Percentiles rank a stretch among this genome's conserved stretches.
phyloP scores from a whole-genome alignment of 2,113 vertebrate genomes.

The Erythrolamprus reginae region DNA sequence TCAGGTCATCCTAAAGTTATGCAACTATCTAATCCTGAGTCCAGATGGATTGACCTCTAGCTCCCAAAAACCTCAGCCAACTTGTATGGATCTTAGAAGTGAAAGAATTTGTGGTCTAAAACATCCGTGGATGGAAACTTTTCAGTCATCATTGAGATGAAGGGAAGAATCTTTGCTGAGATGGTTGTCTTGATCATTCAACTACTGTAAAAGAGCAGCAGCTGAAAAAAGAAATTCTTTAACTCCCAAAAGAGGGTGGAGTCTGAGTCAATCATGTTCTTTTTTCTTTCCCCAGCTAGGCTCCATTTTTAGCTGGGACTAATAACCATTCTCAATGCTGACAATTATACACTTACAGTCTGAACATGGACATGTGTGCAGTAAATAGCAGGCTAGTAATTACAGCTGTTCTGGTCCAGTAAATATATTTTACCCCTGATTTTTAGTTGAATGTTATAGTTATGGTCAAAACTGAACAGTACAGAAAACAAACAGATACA shows the following conservation, averaged over 20 bases:
- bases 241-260: neutral
- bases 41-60: neutral
- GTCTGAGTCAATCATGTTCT: neutral
- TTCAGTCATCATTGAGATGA: neutral
- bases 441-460: slow-evolving; percentile 10
- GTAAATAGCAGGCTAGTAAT: slow-evolving; percentile 17
- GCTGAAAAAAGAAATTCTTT: neutral
- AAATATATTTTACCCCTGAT: neutral
- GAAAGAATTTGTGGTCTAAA: neutral
- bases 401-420: slow-evolving; percentile 1
- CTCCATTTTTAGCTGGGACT: slow-evolving; percentile 1
- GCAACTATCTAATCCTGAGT: neutral
- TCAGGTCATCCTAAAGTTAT: neutral
- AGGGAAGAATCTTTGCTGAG: neutral
- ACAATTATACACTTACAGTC: slow-evolving; percentile 19
- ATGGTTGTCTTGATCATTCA: neutral
- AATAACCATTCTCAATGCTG: slow-evolving; percentile 9
- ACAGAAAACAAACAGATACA: neutral
- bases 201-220: neutral
- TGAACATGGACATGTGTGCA: neutral
- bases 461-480: neutral
- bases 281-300: neutral
- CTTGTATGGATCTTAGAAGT: neutral
- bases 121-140: neutral
- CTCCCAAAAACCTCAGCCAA: neutral